phyloP scores from a whole-genome alignment of 2,113 vertebrate genomes.

The Pseudopipra pipra region DNA sequence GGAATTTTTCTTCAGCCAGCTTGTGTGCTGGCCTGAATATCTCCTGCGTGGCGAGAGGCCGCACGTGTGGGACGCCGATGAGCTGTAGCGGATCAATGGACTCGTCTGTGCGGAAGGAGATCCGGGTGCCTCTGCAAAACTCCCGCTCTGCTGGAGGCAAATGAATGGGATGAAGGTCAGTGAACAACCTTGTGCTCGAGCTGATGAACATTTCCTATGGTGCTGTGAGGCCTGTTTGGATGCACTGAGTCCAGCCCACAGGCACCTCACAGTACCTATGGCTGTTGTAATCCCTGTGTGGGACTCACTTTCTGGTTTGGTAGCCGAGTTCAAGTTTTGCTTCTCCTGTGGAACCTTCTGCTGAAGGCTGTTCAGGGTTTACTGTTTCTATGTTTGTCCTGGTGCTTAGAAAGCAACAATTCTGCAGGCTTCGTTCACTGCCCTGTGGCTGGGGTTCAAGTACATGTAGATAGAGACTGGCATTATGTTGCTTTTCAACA shows the following conservation, averaged over 20 bases:
- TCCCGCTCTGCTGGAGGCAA: neutral
- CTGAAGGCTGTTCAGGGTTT: neutral
- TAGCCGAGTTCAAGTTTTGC: neutral
- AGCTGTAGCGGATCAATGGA: neutral
- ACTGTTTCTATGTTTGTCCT: neutral
- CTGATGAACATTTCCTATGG: accelerated
- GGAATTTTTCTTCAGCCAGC: neutral
- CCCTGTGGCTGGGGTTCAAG: neutral
- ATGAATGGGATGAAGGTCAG: neutral
- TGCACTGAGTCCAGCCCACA: accelerated
- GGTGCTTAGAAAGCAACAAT: neutral
- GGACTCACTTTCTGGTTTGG: neutral
- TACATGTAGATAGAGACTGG: accelerated
- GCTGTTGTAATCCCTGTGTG: accelerated
- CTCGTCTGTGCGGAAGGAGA: neutral
- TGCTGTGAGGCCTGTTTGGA: neutral
- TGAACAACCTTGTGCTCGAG: neutral
- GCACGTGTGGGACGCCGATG: accelerated
- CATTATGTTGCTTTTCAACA: neutral
- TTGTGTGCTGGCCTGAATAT: accelerated
- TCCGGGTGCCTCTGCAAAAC: neutral
- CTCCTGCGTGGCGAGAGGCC: too few relatives aligned
- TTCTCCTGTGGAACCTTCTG: neutral
- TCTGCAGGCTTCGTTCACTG: neutral
- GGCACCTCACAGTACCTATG: neutral